Evolutionary conservation across 2,113 vertebrate genomes (phyloP), one percentile per base, ranked within the genome.

Genomic region (Notothenia coriiceps): DNA sequence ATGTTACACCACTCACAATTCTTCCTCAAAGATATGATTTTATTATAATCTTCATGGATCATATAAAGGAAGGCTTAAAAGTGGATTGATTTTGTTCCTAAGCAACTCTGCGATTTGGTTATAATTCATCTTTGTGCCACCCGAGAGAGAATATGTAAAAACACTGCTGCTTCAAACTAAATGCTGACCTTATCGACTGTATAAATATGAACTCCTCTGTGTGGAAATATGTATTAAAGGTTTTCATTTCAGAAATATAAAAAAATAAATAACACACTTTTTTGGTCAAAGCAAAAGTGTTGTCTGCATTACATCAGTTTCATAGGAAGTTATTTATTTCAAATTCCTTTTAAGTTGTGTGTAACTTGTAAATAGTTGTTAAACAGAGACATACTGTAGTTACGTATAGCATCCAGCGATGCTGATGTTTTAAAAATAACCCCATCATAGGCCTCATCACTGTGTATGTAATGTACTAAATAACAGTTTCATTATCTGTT

Each of bases 401-500:
- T 15, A 4, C 51, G 52, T 17, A 25, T 63, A 75, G 66, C 74
- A 54, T 59, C 56, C n/a, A 60, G 70, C 20, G 1, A 77, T 50
- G 43, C 20, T 68, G 14, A 71, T 57, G 55, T 66, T 20, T 61
- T 43, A 43, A 74, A 56, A 85, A 51, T 51, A 75, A 22, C 9
- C 49, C 35, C 47, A 72, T 54, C 43, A 72, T 54, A 59, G 35
- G 22, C 65, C 52, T 70, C 20, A 63, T 51, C 46, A 46, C 29
- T 55, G 15, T 22, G 22, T 22, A 22, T 22, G 22, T 22, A 22
- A 22, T 22, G 44, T 13, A 46, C 29, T 55, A 12, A 66, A 33
- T 14, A 33, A 81, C 35, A 74, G 59, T 68, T 79, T 59, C 44
- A 72, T 69, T 50, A 61, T 57, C 22, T 60, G 15, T 46, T 18